phyloP scores from a whole-genome alignment of 1,140 invertebrate species.

The Pogonognathellus flavescens region DNA sequence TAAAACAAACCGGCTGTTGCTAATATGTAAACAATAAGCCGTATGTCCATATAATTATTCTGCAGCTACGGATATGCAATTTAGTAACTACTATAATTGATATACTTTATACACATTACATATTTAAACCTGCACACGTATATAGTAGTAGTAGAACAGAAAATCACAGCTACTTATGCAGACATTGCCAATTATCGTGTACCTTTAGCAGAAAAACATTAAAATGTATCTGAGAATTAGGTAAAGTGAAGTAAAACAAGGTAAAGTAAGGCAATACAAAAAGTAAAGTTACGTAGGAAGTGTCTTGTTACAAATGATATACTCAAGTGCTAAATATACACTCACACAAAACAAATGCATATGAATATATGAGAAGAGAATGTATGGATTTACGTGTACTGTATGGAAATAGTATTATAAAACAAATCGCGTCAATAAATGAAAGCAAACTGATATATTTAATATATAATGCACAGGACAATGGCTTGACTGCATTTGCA shows the following conservation, averaged over 20 bases:
- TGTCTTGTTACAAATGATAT: no score
- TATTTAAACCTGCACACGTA: background rate
- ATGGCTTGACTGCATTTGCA: background rate
- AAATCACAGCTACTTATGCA: background rate
- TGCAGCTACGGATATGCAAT: constrained; percentile 21
- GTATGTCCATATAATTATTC: no score
- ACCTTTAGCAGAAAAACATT: no score
- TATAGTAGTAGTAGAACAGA: no score
- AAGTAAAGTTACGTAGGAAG: no score
- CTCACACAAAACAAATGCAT: no score
- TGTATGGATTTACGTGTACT: background rate
- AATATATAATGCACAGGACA: no score
- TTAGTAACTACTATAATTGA: background rate
- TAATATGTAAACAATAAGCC: constrained; percentile 6
- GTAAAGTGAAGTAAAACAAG: background rate
- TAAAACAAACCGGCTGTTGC: constrained; percentile 17
- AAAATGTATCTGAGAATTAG: constrained; percentile 22
- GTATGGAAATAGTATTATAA: background rate
- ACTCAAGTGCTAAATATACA: no score
- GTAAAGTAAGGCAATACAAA: no score
- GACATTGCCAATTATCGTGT: background rate
- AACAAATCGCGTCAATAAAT: background rate
- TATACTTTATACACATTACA: background rate
- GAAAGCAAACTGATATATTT: constrained; percentile 9
- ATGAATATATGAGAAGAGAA: background rate